Evolutionary conservation across 1,140 invertebrate genomes (phyloP).

Genomic region (Riptortus pedestris): DNA sequence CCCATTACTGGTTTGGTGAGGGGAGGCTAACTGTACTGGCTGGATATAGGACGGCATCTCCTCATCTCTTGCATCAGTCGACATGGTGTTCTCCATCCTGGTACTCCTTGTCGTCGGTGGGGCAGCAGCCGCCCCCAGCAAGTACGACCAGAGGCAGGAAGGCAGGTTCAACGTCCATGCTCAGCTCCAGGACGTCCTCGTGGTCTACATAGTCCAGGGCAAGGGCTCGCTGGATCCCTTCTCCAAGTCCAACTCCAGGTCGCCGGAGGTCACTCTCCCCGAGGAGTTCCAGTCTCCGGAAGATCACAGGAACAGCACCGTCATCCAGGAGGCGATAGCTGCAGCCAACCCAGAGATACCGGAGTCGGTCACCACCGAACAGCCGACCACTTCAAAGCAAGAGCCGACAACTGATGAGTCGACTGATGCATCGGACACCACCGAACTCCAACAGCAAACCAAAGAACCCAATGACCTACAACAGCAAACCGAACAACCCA

Average conservation of each 20-base stretch:
- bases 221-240: not conserved
- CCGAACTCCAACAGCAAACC: too few species aligned
- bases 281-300: slow-evolving; percentile 1
- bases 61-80: too few species aligned
- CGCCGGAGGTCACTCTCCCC: not conserved
- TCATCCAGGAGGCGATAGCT: not conserved
- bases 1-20: too few species aligned
- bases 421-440: not conserved
- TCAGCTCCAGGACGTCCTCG: slow-evolving; percentile 39
- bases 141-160: slow-evolving; percentile 41
- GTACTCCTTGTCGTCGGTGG: not conserved
- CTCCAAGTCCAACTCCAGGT: not conserved
- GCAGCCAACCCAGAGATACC: not conserved
- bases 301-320: not conserved
- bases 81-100: not conserved
- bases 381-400: too few species aligned
- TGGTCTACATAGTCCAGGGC: slow-evolving; percentile 33
- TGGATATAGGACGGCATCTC: too few species aligned
- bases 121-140: slow-evolving; percentile 6
- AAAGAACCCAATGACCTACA: too few species aligned
- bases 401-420: not conserved
- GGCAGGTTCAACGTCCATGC: slow-evolving; percentile 39
- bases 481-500: too few species aligned
- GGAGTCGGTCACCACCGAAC: not conserved
- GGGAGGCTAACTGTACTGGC: too few species aligned